Base-by-base conservation (phyloP, 2,113 vertebrate genomes). In the Ranitomeya variabilis region DNA sequence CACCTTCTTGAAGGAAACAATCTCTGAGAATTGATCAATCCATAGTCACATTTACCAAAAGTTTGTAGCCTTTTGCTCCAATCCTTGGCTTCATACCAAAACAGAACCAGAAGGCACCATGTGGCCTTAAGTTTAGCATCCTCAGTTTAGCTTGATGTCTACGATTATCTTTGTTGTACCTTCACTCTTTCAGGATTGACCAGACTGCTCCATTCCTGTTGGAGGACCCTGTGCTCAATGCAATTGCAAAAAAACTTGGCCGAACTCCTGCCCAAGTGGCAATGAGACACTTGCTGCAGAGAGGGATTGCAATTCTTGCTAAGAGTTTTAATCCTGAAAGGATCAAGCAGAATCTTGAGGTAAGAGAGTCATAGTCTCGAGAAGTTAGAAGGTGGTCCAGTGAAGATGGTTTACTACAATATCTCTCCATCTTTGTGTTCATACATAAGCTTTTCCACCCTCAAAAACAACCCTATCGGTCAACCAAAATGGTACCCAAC, bases 311-410 rank as follows among this genome's bases (percentile, higher is more conserved):
- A 23, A 85, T 37, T 4, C 83, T 92, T 13, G 90, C 31, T 31
- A 91, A 90, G 85, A 90, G 91, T 16, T 89, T 80, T 52, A 91
- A 19, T 1, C 90, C 89, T 60, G 73, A 86, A 4, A n/a, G 26
- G 9, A 91, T 93, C 45, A 87, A 89, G 85, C 90, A 93, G n/a
- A 92, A 92, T 12, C 23, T 90, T 3, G 59, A 92, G 91, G 91
- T 93, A 73, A 16, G 71, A 45, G 64, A 66, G 6, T 9, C 2
- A 8, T 8, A 14, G 9, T 66, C 6, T 10, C 1, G 8, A 66
- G 21, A 66, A 57, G 7, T 19, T 19, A 64, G 62, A 21, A 64
- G 8, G 18, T 1, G 5, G 18, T 11, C 19, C 11, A 64, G 12
- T 57, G 55, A 57, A 13, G 55, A 13, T 57, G 55, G 8, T 7